Conservation (phyloP, 2,888 invertebrate genomes). For the Kryphioiulus occultus region DNA sequence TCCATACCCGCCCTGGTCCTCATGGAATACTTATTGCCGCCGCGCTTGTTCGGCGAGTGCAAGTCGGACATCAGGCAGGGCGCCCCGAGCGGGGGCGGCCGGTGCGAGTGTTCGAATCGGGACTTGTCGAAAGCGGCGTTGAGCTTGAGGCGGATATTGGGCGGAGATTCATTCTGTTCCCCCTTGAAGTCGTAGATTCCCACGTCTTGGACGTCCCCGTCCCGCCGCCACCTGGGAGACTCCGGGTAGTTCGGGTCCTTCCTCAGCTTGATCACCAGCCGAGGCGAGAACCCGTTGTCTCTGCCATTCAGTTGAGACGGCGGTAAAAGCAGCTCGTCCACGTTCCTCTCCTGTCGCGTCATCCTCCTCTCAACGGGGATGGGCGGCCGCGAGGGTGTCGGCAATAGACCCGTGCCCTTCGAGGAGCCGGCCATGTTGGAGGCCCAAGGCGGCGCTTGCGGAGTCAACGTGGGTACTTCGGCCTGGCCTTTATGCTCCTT, state of each 20-base stretch:
- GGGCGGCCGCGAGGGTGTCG: not conserved
- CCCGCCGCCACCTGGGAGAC: slow-evolving; percentile 51
- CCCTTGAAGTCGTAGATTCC: slow-evolving; percentile 47
- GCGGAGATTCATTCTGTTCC: slow-evolving; percentile 48
- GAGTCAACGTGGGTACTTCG: not conserved
- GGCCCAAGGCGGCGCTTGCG: slow-evolving; percentile 9
- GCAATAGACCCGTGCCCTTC: not conserved
- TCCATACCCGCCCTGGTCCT: slow-evolving; percentile 37
- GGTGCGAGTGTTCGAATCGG: not conserved
- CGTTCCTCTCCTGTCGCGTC: slow-evolving; percentile 1
- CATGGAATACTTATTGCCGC: slow-evolving; percentile 47
- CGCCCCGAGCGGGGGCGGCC: not conserved
- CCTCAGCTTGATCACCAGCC: slow-evolving; percentile 53
- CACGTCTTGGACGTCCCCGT: slow-evolving; percentile 41
- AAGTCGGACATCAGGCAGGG: not conserved
- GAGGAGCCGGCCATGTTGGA: not conserved
- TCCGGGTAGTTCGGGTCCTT: slow-evolving; percentile 54
- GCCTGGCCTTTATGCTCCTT: slow-evolving; percentile 15
- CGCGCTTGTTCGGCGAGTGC: not conserved
- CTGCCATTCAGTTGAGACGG: slow-evolving; percentile 40
- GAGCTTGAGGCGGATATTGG: slow-evolving; percentile 46
- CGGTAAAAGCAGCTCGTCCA: not conserved
- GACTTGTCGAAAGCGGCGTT: not conserved
- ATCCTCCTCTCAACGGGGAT: slow-evolving; percentile 10
- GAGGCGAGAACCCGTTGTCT: slow-evolving; percentile 49